Evolutionary conservation across 1,140 invertebrate species (phyloP), one percentile per base, ranked within the genome.

Genomic region (Drosophila miranda): DNA sequence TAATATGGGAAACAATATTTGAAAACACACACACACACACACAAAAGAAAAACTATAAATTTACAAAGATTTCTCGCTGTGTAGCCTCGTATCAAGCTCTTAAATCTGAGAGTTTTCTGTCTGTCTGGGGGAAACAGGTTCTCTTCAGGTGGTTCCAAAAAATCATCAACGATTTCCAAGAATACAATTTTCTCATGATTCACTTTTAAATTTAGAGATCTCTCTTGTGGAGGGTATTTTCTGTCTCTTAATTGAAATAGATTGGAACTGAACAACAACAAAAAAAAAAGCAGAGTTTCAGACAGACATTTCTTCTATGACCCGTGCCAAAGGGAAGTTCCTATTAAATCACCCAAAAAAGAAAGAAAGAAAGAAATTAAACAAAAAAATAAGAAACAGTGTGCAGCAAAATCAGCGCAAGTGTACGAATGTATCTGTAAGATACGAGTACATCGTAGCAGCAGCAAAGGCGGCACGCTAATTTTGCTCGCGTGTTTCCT

Each of bases 401-500:
- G 46, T 59, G 54, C 50, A 64, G 45, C 48, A 53, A 64, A 83
- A 84, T 80, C 80, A 84, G 67, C 61, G 80, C 80, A 61, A 72
- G 69, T 72, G 62, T 83, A 79, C 80, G 53, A 72, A 57, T 72
- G 62, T 83, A 79, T 83, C 67, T 76, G 50, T 66, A 52, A 69
- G 76, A 80, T 84, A 26, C 23, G 23, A 26, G 23, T 5, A 80
- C 76, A 69, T 73, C 69, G 62, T 77, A 74, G 11, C 34, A 68
- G 64, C 74, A 86, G 58, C 60, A 75, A 76, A 80, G 77, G 81
- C 81, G 82, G 82, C 82, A 87, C 82, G 82, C 81, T 86, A 86
- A 86, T 86, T 86, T 87, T 62, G 82, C 71, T 86, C 82, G 82
- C 82, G 82, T 86, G 82, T 86, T 86, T 87, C 82, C 82, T 87